Conservation (phyloP, 2,888 invertebrate species). For the Prostheceraeus crozeri region DNA sequence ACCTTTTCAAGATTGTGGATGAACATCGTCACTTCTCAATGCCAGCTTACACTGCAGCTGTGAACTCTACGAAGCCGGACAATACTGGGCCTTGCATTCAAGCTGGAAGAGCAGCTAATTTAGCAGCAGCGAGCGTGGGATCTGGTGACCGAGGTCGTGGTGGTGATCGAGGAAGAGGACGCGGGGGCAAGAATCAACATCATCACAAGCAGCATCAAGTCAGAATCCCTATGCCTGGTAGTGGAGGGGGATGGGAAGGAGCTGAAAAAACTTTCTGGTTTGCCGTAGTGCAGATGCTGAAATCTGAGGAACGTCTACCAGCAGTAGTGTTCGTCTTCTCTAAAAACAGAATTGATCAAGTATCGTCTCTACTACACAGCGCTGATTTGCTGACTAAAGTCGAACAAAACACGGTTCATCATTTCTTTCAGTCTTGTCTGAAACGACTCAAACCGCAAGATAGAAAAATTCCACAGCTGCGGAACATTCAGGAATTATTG, state of each 20-base stretch:
- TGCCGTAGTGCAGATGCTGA: constrained; percentile 68
- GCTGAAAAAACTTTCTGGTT: constrained; percentile 64
- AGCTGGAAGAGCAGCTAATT: constrained; percentile 49
- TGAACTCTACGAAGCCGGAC: too few species aligned
- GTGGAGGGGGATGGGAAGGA: constrained; percentile 12
- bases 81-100: too few species aligned
- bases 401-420: constrained; percentile 1
- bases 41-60: constrained; percentile 28
- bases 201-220: background rate
- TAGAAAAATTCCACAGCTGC: constrained; percentile 75
- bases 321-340: constrained; percentile 89
- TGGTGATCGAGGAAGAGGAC: too few species aligned
- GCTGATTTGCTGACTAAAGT: constrained; percentile 42
- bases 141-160: constrained; percentile 48
- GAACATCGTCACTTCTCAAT: constrained; percentile 39
- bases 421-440: constrained; percentile 1
- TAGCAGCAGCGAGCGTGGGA: constrained; percentile 50
- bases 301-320: constrained; percentile 74
- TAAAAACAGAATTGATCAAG: constrained; percentile 69
- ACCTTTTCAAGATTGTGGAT: constrained; percentile 41
- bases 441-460: constrained; percentile 61
- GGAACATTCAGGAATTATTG: constrained; percentile 65
- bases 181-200: background rate
- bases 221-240: too few species aligned
- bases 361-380: constrained; percentile 62